Base-by-base conservation (phyloP, 2,113 vertebrate species). In the Neofelis nebulosa region DNA sequence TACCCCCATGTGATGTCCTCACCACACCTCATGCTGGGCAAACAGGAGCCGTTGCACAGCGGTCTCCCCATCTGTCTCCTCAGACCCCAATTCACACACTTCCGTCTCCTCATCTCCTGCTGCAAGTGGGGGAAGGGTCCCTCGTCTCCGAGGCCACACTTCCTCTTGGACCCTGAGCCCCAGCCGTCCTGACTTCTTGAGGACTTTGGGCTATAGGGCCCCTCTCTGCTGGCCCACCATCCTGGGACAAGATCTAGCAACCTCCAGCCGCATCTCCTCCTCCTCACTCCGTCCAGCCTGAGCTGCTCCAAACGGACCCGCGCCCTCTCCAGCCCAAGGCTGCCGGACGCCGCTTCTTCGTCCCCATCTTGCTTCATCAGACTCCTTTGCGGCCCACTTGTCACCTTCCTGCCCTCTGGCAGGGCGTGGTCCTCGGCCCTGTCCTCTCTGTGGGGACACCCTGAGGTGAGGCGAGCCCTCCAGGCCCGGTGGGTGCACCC, bases 171-270 rank as follows among this genome's bases (percentile, higher is more conserved):
- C 14, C 23, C 50, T 29, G n/a, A 5, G 10, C 18, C 41, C 25
- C 33, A 38, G 12, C 23, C 19, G 23, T 50, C n/a, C 31, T 18
- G 12, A 36, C 63, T 86, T 68, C 14, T 13, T 3, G 2, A 61
- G 68, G 73, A 76, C 31, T 55, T n/a, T 3, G 45, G 9, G 29
- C 41, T 21, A 0, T 3, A 0, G 13, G 27, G 11, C 15, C 10
- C 41, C 50, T 31, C 15, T 57, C 52, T 65, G 29, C 45, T 74
- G 95, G n/a, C 29, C n/a, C 48, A 29, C 18, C 45, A 12, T 21
- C 74, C 38, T n/a, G 5, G 69, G 79, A 29, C 1, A 1, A 7
- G 83, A 79, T 50, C 69, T 14, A 12, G 63, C 38, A 69, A 8
- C 27, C 33, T 71, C 74, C 7, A 19, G 61, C 50, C 45, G 41